Conservation (phyloP, 2,888 invertebrate species). For the Athalia rosae region DNA sequence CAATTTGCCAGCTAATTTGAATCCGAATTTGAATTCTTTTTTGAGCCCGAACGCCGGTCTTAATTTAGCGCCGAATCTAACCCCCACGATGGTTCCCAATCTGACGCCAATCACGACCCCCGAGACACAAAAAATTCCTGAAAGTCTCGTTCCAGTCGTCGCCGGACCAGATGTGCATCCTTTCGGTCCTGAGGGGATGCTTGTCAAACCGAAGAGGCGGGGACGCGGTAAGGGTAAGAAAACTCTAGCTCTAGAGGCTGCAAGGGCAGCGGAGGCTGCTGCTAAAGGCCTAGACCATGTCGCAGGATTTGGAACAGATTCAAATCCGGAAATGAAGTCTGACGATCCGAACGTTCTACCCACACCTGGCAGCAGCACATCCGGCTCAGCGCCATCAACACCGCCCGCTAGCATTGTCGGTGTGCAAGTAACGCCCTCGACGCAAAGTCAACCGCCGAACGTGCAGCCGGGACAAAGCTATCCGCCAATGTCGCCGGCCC, state of each 20-base stretch:
- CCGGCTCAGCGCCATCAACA: conserved; percentile 71
- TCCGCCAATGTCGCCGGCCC: conserved; percentile 72
- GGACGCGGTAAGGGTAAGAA: conserved; percentile 72
- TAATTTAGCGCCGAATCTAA: conserved; percentile 43
- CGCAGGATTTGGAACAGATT: conserved; percentile 62
- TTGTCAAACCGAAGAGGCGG: conserved; percentile 69
- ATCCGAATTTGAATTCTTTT: conserved; percentile 40
- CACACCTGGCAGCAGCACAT: conserved; percentile 69
- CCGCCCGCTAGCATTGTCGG: conserved; percentile 63
- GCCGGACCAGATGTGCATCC: conserved; percentile 62
- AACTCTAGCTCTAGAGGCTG: conserved; percentile 70
- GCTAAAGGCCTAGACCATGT: conserved; percentile 70
- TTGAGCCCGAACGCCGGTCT: conserved; percentile 48
- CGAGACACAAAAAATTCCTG: conserved; percentile 69
- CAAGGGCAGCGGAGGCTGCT: conserved; percentile 75
- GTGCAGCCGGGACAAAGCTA: conserved; percentile 50
- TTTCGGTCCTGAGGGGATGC: conserved; percentile 66
- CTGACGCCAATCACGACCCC: conserved; percentile 69
- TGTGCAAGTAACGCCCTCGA: conserved; percentile 51
- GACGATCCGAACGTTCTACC: conserved; percentile 66
- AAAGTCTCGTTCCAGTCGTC: conserved; percentile 60
- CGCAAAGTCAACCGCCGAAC: conserved; percentile 62
- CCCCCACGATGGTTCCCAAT: conserved; percentile 48
- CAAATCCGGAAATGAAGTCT: conserved; percentile 63
- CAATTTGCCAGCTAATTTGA: conserved; percentile 40